A percentile compares a stretch with the other conserved stretches of the same genome.
Evolutionary conservation across 2,888 invertebrate genomes (phyloP).

Genomic region (Germaria angustata): DNA sequence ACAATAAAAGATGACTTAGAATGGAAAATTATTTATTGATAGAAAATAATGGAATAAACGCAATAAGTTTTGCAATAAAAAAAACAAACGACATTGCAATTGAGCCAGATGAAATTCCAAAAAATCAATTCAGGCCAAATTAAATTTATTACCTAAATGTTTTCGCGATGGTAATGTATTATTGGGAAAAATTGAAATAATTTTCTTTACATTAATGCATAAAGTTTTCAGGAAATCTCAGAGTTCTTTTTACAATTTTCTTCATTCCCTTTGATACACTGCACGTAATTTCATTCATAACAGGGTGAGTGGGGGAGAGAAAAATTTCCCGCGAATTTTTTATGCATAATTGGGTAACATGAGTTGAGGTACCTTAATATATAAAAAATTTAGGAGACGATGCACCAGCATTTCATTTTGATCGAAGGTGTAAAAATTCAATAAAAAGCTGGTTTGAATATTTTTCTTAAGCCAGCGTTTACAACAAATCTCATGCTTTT

Average conservation of each 20-base stretch:
- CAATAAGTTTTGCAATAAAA: slow-evolving; percentile 4
- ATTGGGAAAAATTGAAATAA: neutral
- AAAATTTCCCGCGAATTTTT: too few relatives aligned
- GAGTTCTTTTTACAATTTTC: too few relatives aligned
- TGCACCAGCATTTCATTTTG: too few relatives aligned
- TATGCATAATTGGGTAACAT: too few relatives aligned
- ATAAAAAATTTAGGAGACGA: too few relatives aligned
- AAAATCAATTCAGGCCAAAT: slow-evolving; percentile 40
- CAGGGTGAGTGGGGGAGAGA: too few relatives aligned
- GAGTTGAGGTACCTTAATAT: neutral
- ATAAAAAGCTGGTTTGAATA: too few relatives aligned
- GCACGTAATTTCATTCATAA: too few relatives aligned
- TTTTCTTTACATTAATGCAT: too few relatives aligned
- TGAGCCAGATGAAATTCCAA: neutral
- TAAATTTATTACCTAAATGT: slow-evolving; percentile 13
- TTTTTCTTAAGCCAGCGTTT: neutral
- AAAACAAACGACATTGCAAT: slow-evolving; percentile 39
- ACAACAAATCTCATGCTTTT: neutral
- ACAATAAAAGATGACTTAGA: slow-evolving; percentile 2
- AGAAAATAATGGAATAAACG: neutral
- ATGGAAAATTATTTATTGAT: slow-evolving; percentile 20
- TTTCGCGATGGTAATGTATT: slow-evolving; percentile 10
- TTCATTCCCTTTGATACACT: too few relatives aligned
- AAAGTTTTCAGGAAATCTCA: too few relatives aligned
- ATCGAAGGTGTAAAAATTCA: too few relatives aligned